Percentiles rank a stretch among this genome's conserved stretches.
These are phyloP conservation scores for Eristalis pertinax DNA, from an alignment of 2,888 invertebrate genomes.

Conservation along the genomic window DNA sequence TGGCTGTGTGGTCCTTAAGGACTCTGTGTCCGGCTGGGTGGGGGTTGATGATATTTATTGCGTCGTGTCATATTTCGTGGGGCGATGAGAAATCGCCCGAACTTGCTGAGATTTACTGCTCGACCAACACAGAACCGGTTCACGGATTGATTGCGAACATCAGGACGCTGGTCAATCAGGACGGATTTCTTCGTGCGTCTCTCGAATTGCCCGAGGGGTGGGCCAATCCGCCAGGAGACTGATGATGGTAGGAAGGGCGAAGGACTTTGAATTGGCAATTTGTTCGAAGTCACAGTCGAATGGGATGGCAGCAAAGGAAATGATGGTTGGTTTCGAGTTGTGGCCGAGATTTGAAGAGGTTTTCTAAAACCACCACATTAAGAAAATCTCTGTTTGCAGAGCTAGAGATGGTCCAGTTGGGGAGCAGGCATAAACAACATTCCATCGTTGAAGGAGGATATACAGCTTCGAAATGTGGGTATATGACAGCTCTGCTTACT, in stretches of 20 bases:
- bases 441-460: too few species aligned
- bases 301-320: not conserved
- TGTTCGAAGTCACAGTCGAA: not conserved
- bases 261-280: not conserved
- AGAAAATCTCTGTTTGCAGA: too few species aligned
- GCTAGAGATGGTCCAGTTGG: too few species aligned
- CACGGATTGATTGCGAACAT: conserved; percentile 57
- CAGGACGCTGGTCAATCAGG: conserved; percentile 56
- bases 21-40: conserved; percentile 2
- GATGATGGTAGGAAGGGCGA: conserved; percentile 13
- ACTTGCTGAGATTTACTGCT: conserved; percentile 40
- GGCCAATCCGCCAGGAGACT: not conserved
- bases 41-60: conserved; percentile 68
- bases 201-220: conserved; percentile 24
- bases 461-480: too few species aligned
- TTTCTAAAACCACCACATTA: not conserved
- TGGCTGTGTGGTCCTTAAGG: conserved; percentile 50
- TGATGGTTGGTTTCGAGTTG: not conserved
- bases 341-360: not conserved
- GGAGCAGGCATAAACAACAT: too few species aligned
- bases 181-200: conserved; percentile 40
- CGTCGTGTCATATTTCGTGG: conserved; percentile 63
- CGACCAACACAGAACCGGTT: conserved; percentile 22
- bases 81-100: conserved; percentile 62
- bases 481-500: too few species aligned